phyloP scores from a whole-genome alignment of 2,797 vertebrate genomes.

The Parauchenoglanis punctatus region DNA sequence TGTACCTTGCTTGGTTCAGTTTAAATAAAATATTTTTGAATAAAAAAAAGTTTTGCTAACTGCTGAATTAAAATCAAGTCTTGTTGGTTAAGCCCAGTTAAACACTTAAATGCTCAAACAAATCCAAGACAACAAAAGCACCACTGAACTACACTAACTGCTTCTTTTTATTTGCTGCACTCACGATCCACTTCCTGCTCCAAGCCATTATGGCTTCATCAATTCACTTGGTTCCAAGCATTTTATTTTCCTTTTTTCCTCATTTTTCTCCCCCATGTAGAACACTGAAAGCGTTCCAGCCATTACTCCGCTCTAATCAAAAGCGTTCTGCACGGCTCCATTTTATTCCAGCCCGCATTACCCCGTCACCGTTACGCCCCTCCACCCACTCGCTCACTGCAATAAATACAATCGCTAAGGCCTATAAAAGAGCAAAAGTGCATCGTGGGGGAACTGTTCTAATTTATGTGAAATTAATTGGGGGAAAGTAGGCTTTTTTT shows the following conservation, averaged over 20 bases:
- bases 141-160: neutral
- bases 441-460: slow-evolving; percentile 51
- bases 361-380: slow-evolving; percentile 15
- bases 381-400: slow-evolving; percentile 28
- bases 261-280: neutral
- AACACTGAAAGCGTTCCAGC: slow-evolving; percentile 37
- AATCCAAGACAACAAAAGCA: neutral
- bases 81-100: neutral
- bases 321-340: slow-evolving; percentile 34
- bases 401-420: slow-evolving; percentile 34
- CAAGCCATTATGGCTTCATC: neutral
- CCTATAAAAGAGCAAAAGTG: slow-evolving; percentile 51
- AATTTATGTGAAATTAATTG: slow-evolving; percentile 65
- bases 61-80: neutral
- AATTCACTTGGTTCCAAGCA: neutral
- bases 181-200: neutral
- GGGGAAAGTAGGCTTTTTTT: slow-evolving; percentile 59
- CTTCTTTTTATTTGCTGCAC: neutral
- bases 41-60: neutral
- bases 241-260: neutral
- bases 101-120: neutral
- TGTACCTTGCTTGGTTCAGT: neutral
- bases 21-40: neutral
- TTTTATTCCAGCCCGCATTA: slow-evolving; percentile 47
- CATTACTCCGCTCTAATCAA: slow-evolving; percentile 46